Evolutionary conservation across 2,888 invertebrate genomes (phyloP).

Genomic region (Hypomecis atomaria): DNA sequence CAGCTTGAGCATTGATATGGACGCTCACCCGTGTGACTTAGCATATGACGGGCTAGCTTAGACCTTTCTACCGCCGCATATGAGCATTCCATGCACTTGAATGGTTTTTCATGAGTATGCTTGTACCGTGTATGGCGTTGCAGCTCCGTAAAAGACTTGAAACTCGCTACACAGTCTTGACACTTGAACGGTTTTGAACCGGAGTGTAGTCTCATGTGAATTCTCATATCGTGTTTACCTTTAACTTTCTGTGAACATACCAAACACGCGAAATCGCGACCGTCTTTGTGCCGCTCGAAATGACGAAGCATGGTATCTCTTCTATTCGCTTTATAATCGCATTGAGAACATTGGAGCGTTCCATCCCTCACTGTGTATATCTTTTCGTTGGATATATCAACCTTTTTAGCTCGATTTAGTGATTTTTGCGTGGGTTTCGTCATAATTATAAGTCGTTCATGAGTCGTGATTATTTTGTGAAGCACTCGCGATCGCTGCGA

Average conservation of each 20-base stretch:
- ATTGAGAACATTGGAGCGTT: background rate
- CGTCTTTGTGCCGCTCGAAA: background rate
- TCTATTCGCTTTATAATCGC: background rate
- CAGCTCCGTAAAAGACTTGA: background rate
- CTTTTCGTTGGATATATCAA: background rate
- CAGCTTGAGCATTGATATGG: conserved; percentile 1
- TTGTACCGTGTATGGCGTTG: background rate
- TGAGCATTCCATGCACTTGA: background rate
- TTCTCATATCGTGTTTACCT: background rate
- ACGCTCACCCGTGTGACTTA: background rate
- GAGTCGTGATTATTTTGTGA: too few species aligned
- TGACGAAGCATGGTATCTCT: background rate
- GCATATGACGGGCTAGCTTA: background rate
- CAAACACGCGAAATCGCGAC: background rate
- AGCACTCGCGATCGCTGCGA: too few species aligned
- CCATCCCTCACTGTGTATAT: background rate
- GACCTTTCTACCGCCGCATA: background rate
- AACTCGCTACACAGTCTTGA: background rate
- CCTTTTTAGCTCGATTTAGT: background rate
- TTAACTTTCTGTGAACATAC: background rate
- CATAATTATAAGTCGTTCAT: too few species aligned
- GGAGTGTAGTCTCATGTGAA: background rate
- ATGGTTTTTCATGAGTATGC: background rate
- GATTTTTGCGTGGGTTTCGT: too few species aligned
- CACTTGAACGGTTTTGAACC: background rate